Conservation (phyloP, 2,113 vertebrate species). For the Amia ocellicauda region DNA sequence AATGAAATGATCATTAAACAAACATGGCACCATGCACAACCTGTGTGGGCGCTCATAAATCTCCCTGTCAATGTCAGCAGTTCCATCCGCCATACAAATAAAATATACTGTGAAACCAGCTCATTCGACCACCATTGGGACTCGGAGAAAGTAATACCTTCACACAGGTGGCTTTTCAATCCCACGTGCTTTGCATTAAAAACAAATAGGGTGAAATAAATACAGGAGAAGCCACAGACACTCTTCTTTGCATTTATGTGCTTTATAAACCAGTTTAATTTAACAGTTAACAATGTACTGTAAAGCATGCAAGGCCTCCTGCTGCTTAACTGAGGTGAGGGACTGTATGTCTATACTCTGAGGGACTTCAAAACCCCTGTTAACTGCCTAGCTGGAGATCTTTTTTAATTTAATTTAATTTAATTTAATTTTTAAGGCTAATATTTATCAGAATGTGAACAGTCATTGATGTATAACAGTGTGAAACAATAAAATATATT, state of each 20-base stretch:
- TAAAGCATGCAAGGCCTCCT: constrained; percentile 24
- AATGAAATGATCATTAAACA: constrained; percentile 7
- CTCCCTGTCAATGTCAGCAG: constrained; percentile 30
- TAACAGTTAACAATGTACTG: constrained; percentile 30
- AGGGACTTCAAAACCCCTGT: constrained; percentile 22
- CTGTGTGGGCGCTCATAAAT: constrained; percentile 57
- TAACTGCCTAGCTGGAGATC: background rate
- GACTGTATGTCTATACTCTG: constrained; percentile 22
- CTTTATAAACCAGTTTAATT: constrained; percentile 35
- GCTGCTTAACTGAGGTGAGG: constrained; percentile 27
- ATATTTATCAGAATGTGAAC: no score
- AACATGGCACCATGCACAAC: constrained; percentile 10
- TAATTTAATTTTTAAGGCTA: no score
- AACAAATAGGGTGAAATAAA: background rate
- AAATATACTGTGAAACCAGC: constrained; percentile 38
- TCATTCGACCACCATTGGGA: constrained; percentile 23
- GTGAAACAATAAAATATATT: no score
- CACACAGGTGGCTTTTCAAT: constrained; percentile 31
- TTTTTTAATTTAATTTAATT: no score
- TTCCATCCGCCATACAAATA: constrained; percentile 40
- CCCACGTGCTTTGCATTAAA: constrained; percentile 1
- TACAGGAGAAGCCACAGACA: background rate
- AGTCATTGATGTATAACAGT: no score
- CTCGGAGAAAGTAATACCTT: constrained; percentile 28
- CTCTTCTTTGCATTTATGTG: constrained; percentile 27